Evolutionary conservation across 2,888 invertebrate species (phyloP), one percentile per base, ranked within the genome.

Genomic region (Drosophila anomalata): DNA sequence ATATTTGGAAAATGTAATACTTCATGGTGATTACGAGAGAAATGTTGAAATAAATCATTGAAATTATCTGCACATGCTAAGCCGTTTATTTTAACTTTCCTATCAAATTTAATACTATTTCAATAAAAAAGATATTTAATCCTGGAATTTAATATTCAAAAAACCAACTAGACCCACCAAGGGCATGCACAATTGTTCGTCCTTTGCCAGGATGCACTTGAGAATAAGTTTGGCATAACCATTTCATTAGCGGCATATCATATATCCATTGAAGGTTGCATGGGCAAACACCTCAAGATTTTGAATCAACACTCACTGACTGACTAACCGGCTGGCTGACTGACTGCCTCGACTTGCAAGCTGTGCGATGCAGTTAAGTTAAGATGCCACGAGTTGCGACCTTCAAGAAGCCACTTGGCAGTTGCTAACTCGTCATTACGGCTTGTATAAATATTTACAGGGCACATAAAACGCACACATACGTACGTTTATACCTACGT

Each of bases 381-480:
- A 20, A 70, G 58, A 41, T 44, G 20, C 48, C 33, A 33, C 24
- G 47, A 29, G 61, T 22, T 31, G 53, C 69, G 58, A 75, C 72
- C 75, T 72, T 72, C 72, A 74, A 67, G 74, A 46, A 74, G 57
- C 54, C 59, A 68, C 61, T 51, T 77, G 58, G 55, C 51, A 69
- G 69, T 62, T 79, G 54, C 53, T 57, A 77, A 66, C 71, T 78
- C 78, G 75, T 84, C 89, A 84, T 84, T 89, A 84, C 75, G 70
- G 75, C 65, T 48, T 77, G 88, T 86, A 87, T 84, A 84, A 89
- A 89, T 89, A 89, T 84, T 84, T 84, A 87, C 84, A 87, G 79
- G 83, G 71, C 58, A 70, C 81, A 88, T 77, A 83, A 66, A 75
- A 68, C 58, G 42, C 71, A 67, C 44, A 56, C 50, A 67, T 20